These are phyloP conservation scores for Gallinago undulata DNA, from an alignment of 2,113 vertebrate genomes.

Conservation along the genomic window DNA sequence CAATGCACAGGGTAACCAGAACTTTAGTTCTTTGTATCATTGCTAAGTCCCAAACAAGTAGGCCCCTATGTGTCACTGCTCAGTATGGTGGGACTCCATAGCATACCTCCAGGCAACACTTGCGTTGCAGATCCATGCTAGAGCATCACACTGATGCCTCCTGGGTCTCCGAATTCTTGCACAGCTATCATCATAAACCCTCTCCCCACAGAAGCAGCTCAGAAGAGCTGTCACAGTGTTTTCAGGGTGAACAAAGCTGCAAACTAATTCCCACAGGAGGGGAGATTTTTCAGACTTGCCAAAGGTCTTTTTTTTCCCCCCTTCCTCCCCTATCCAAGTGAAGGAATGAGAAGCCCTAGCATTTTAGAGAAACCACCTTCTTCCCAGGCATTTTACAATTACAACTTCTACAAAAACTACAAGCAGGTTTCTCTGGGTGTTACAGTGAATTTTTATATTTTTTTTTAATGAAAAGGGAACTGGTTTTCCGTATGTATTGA, in stretches of 20 bases:
- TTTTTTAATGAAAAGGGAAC: not conserved
- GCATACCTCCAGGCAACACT: not conserved
- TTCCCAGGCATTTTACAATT: not conserved
- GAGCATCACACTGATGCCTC: not conserved
- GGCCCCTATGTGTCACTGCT: not conserved
- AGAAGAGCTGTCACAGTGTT: not conserved
- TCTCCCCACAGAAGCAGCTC: not conserved
- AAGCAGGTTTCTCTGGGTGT: not conserved
- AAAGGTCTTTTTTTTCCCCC: not conserved
- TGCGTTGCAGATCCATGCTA: not conserved
- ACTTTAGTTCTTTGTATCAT: not conserved
- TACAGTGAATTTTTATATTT: not conserved
- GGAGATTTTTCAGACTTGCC: not conserved
- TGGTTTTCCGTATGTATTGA: not conserved
- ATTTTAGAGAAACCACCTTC: not conserved
- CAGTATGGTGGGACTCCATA: not conserved
- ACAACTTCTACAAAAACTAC: not conserved
- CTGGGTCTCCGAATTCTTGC: fast-evolving
- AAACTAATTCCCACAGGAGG: not conserved
- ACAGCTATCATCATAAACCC: not conserved
- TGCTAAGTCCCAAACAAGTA: not conserved
- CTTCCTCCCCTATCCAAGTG: not conserved
- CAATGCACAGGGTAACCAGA: not conserved
- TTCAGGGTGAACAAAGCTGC: not conserved
- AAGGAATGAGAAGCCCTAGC: not conserved